Evolutionary conservation across 2,888 invertebrate genomes (phyloP).

Genomic region (Phaedon cochleariae): DNA sequence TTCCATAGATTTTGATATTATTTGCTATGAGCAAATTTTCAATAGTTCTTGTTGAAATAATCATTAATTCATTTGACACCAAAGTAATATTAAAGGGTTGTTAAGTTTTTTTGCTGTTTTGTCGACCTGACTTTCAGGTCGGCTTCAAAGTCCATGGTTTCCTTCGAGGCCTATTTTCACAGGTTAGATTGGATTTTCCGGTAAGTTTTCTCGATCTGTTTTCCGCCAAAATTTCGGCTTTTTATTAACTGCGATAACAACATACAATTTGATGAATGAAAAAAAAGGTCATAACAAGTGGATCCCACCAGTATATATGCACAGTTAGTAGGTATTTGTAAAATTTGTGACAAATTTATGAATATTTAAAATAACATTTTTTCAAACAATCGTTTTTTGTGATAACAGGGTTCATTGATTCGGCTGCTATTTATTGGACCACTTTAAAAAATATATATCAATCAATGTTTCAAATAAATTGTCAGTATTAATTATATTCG

Average conservation of each 20-base stretch:
- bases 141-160: constrained; percentile 1
- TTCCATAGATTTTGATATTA: too few species aligned
- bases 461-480: too few species aligned
- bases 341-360: background rate
- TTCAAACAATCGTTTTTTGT: too few species aligned
- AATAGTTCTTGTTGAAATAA: too few species aligned
- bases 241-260: background rate
- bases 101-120: background rate
- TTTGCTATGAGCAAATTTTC: too few species aligned
- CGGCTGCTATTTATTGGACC: too few species aligned
- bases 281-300: background rate
- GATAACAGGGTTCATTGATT: too few species aligned
- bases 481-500: too few species aligned
- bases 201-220: constrained; percentile 1
- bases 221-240: background rate
- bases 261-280: background rate
- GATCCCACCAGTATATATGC: background rate
- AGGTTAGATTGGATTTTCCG: constrained; percentile 1
- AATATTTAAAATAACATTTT: too few species aligned
- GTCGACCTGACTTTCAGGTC: constrained; percentile 1
- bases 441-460: too few species aligned
- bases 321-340: background rate
- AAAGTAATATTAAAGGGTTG: background rate
- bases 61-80: too few species aligned
- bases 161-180: background rate